Base-by-base conservation (phyloP, 2,888 invertebrate species). In the Hydrotaea diabolus region DNA sequence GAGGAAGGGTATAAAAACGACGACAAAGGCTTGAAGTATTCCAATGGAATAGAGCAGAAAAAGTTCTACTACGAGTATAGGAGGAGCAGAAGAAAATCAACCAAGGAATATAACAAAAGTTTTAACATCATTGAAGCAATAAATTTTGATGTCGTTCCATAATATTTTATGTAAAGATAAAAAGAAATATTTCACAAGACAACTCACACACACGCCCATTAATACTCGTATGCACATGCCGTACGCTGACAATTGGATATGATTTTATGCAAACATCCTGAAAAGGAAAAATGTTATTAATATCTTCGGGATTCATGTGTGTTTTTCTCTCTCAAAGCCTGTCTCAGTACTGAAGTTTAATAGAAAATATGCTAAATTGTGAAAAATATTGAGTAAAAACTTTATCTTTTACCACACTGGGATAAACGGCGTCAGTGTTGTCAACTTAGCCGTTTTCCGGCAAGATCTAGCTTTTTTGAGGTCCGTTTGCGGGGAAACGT, bases 121-220 rank as follows among this genome's bases (percentile, higher is more conserved):
- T 75, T 80, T 39, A 66, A 64, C 71, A 80, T 80, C 80, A 77
- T 64, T 77, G 80, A 80, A 72, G 80, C 75, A 77, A 75, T 75
- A 77, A 69, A 69, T 69, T 69, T 46, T 69, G 69, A 69, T 69
- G 69, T 69, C 69, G 46, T 69, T 69, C 69, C 4, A n/a, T 46
- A 57, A 66, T 77, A 71, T 64, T 71, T 83, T 83, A 69, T 80
- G 39, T 36, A 74, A 69, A 80, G 31, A 74, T 43, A 77, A 74
- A 74, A 49, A 17, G 23, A 74, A 79, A 74, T 71, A 69, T 69
- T 69, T 69, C 69, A 69, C 69, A 43, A 46, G 69, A 66, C 36
- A 66, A 23, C 23, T 46, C 23, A 55, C 53, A 15, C 19, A 53
- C 13, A 15, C 55, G 21, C 17, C 1, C 55, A 55, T 53, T 2